Conservation (phyloP, 2,113 vertebrate genomes). For the Oxyruncus cristatus region DNA sequence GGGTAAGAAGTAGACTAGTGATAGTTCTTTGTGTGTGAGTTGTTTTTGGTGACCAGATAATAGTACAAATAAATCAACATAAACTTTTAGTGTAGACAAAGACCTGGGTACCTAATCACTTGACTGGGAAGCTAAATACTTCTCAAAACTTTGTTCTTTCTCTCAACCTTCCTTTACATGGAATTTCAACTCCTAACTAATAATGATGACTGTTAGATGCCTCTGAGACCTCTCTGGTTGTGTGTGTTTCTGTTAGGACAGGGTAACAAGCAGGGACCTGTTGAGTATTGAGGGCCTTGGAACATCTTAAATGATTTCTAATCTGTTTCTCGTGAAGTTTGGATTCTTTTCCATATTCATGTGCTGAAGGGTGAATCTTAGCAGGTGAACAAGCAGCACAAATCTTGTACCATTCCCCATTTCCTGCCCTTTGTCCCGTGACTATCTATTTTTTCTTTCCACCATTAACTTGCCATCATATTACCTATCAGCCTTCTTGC, state of each 20-base stretch:
- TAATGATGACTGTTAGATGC: neutral
- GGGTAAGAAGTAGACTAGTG: neutral
- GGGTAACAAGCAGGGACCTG: neutral
- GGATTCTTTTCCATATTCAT: neutral
- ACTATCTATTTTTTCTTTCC: neutral
- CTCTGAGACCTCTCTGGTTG: neutral
- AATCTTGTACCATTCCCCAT: neutral
- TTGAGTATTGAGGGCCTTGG: neutral
- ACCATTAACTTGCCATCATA: neutral
- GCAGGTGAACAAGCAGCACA: neutral
- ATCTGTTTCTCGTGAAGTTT: neutral
- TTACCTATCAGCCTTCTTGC: neutral
- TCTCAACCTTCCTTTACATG: neutral
- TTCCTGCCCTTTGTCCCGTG: neutral
- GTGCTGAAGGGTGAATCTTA: neutral
- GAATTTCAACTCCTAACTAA: neutral
- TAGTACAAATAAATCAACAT: neutral
- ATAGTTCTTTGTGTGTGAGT: neutral
- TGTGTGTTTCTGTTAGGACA: neutral
- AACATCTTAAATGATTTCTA: neutral
- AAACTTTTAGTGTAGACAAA: neutral
- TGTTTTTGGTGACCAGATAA: neutral
- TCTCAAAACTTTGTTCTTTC: neutral
- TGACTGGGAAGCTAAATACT: neutral
- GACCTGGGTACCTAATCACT: neutral